These are phyloP conservation scores for Trachymyrmex septentrionalis DNA, from an alignment of 1,140 invertebrate species.

Conservation along the genomic window DNA sequence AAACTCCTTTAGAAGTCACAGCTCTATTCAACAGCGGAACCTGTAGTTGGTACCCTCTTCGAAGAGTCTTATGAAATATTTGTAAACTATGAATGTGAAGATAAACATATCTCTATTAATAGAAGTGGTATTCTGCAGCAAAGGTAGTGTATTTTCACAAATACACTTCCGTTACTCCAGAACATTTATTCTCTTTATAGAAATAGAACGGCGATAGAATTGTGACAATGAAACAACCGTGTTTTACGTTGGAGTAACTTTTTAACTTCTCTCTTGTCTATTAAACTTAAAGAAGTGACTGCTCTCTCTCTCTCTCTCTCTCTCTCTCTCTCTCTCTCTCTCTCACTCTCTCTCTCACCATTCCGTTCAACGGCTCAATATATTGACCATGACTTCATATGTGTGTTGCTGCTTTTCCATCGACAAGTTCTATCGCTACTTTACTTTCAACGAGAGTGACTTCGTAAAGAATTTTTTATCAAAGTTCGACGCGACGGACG, in stretches of 20 bases:
- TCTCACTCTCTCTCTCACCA: too few relatives aligned
- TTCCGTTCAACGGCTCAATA: slow-evolving; percentile 10
- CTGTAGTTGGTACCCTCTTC: slow-evolving; percentile 3
- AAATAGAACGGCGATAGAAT: background rate
- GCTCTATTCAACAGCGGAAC: slow-evolving; percentile 78
- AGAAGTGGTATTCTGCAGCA: background rate
- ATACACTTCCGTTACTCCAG: background rate
- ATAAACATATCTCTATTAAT: background rate
- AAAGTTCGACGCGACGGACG: background rate
- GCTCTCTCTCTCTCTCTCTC: too few relatives aligned
- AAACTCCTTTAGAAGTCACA: slow-evolving; percentile 77
- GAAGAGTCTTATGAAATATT: background rate
- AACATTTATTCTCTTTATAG: background rate
- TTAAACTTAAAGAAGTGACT: background rate
- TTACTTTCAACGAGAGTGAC: background rate
- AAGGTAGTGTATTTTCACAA: background rate
- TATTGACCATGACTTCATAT: background rate
- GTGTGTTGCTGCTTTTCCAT: background rate
- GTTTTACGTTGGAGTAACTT: background rate
- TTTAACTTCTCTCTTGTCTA: background rate
- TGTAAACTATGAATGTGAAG: background rate
- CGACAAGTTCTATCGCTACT: background rate
- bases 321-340: too few relatives aligned
- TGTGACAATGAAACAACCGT: background rate
- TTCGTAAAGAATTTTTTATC: slow-evolving; percentile 32